Evolutionary conservation across 1,140 invertebrate genomes (phyloP).

Genomic region (Harlomillsia oculata): DNA sequence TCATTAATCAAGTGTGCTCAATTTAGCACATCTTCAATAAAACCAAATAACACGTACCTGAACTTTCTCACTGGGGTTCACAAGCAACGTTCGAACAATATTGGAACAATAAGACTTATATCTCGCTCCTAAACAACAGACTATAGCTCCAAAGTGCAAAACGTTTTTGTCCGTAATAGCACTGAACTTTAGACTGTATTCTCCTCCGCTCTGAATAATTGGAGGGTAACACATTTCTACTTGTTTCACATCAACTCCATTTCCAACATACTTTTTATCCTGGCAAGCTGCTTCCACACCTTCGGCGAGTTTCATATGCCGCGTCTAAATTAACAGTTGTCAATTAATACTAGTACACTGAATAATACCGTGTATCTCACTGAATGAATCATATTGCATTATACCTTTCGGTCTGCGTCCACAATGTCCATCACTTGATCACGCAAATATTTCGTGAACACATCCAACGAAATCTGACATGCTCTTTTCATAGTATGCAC

Average conservation of each 20-base stretch:
- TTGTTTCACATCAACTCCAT: slow-evolving; percentile 69
- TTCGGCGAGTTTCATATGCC: slow-evolving; percentile 86
- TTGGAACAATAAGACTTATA: slow-evolving; percentile 99
- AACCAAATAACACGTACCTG: slow-evolving; percentile 47
- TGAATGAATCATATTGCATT: slow-evolving; percentile 1
- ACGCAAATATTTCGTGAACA: slow-evolving; percentile 93
- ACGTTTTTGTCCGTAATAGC: slow-evolving; percentile 84
- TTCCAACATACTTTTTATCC: slow-evolving; percentile 85
- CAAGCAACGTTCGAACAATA: slow-evolving; percentile 91
- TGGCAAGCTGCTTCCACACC: slow-evolving; percentile 81
- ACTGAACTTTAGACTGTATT: slow-evolving; percentile 95
- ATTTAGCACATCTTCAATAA: background rate
- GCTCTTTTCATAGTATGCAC: slow-evolving; percentile 89
- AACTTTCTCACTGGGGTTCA: slow-evolving; percentile 75
- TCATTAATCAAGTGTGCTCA: background rate
- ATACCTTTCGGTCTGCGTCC: slow-evolving; percentile 82
- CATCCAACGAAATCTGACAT: slow-evolving; percentile 80
- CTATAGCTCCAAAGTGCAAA: slow-evolving; percentile 91
- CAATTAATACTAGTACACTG: background rate
- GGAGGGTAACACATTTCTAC: slow-evolving; percentile 97
- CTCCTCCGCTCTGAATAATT: slow-evolving; percentile 96
- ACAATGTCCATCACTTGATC: slow-evolving; percentile 98
- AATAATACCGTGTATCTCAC: too few relatives aligned
- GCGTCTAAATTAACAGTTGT: slow-evolving; percentile 40
- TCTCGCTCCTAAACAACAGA: slow-evolving; percentile 84